Percentiles rank a stretch among this genome's conserved stretches.
Conservation (phyloP, 2,113 vertebrate genomes). For the Pollachius pollachius region DNA sequence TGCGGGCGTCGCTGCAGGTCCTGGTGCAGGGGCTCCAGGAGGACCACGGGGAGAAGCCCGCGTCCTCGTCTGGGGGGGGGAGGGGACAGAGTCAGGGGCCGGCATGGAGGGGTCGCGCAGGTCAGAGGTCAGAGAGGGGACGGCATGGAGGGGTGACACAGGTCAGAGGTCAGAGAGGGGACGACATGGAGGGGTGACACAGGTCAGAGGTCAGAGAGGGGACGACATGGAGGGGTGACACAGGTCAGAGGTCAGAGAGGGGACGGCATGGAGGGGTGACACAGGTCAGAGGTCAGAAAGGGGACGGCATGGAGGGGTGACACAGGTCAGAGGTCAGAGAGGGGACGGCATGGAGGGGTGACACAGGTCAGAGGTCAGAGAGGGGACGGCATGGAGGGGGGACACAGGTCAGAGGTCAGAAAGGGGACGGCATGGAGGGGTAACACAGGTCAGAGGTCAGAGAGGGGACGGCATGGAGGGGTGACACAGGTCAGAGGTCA, state of each 20-base stretch:
- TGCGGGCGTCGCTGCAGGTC: conserved; percentile 72
- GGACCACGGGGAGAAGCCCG: conserved; percentile 74
- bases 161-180: background rate
- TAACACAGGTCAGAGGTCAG: too few relatives aligned
- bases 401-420: background rate
- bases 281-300: too few relatives aligned
- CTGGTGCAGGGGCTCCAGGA: conserved; percentile 81
- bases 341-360: background rate
- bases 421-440: background rate
- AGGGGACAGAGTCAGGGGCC: background rate
- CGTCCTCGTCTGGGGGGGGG: conserved; percentile 63
- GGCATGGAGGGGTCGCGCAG: too few relatives aligned
- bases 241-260: background rate
- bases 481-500: background rate
- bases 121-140: too few relatives aligned
- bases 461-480: background rate
- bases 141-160: too few relatives aligned
- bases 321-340: background rate
- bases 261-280: background rate
- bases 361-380: background rate
- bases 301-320: background rate
- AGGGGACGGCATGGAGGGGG: background rate
- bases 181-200: background rate
- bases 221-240: background rate
- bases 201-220: too few relatives aligned